Base-by-base conservation (phyloP, 2,888 invertebrate genomes). In the Scaptomyza flava region DNA sequence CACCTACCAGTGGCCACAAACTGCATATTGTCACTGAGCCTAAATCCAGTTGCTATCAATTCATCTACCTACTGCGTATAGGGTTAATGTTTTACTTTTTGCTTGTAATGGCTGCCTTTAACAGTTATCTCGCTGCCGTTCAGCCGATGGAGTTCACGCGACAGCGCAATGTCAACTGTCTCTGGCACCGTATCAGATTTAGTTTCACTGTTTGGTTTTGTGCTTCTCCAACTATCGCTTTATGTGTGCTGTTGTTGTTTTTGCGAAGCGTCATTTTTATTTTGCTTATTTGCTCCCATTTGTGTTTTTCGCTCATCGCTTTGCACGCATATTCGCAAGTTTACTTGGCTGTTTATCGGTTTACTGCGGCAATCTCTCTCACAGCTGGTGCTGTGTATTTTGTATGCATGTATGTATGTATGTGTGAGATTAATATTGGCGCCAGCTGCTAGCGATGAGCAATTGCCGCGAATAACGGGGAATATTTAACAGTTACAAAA, bases 1-100 rank as follows among this genome's bases (percentile, higher is more conserved):
- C 11, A 27, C 81, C 61, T 75, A 90, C 90, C 90, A 50, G 81
- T 87, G 61, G 90, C 81, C 43, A 85, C 81, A 68, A 90, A 90
- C 71, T 84, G 88, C 90, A 90, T 90, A 41, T 73, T 77, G 70
- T 72, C 66, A 72, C 68, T 84, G 65, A 58, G 34, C 30, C 34
- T 9, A 46, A 65, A 64, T 3, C 34, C 31, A 31, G 51, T 59
- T 56, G 58, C 52, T 69, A 76, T 77, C 68, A 63, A 60, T 66
- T 48, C 60, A 63, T 56, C 62, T 54, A 76, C 54, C 54, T 61
- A 50, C 47, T 51, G 34, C 30, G 46, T 54, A 23, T 33, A 23
- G 68, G 23, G 11, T 14, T 51, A 8, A 27, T 51, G 27, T 14
- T 33, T 3, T 34, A 23, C 43, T 31, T 34, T 27, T 23, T 41